Evolutionary conservation across 2,888 invertebrate genomes (phyloP).

Genomic region (Watsonalla binaria): DNA sequence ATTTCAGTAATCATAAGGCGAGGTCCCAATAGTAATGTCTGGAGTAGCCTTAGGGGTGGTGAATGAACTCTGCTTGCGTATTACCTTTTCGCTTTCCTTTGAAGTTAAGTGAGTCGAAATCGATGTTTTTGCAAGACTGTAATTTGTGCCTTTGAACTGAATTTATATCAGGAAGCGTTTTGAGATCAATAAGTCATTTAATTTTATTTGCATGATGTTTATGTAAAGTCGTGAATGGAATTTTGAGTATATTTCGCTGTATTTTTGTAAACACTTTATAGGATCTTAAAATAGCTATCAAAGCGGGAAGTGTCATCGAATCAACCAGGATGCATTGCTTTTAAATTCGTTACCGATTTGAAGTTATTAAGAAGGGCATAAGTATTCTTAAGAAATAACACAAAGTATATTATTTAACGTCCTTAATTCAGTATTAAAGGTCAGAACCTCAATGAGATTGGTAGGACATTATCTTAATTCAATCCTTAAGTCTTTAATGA

Average conservation of each 20-base stretch:
- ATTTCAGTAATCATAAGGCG: constrained; percentile 56
- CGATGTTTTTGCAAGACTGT: constrained; percentile 10
- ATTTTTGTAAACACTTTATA: not conserved
- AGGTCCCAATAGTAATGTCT: constrained; percentile 51
- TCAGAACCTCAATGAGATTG: no score
- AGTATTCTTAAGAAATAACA: no score
- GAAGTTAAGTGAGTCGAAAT: constrained; percentile 28
- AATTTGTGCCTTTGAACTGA: constrained; percentile 13
- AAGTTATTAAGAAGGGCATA: no score
- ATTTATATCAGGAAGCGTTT: constrained; percentile 18
- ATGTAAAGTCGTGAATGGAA: not conserved
- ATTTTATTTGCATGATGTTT: not conserved
- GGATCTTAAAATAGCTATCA: no score
- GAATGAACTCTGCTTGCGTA: constrained; percentile 43
- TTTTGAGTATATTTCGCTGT: not conserved
- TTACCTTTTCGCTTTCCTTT: constrained; percentile 38
- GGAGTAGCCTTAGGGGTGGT: constrained; percentile 47
- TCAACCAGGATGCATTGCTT: no score
- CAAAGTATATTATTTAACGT: no score
- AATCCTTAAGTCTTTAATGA: no score
- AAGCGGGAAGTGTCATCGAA: no score
- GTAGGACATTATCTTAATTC: no score
- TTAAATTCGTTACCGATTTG: no score
- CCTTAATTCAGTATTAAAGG: no score
- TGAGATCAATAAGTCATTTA: not conserved